phyloP scores from a whole-genome alignment of 30 jellyfish, hydroid and myxozoan species.

The Cassiopea andromeda region DNA sequence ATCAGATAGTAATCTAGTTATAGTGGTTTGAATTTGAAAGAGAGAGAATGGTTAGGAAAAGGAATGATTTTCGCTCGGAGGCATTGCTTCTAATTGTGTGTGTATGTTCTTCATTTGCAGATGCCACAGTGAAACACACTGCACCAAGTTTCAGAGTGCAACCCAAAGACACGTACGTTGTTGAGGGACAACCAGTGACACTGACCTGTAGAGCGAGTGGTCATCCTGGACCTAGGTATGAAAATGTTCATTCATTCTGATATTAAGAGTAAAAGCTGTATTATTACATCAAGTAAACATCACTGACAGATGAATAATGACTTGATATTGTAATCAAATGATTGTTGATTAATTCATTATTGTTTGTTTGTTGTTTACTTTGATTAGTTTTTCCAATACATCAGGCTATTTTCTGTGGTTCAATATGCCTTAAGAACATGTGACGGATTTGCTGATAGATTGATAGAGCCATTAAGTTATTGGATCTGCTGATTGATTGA shows the following conservation, averaged over 20 bases:
- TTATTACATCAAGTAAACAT: too few relatives aligned
- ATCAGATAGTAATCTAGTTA: neutral
- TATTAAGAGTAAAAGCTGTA: too few relatives aligned
- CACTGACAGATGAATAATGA: too few relatives aligned
- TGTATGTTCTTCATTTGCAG: constrained; percentile 23
- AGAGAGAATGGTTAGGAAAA: neutral
- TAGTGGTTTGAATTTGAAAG: neutral
- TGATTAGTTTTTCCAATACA: too few relatives aligned
- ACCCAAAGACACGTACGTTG: constrained; percentile 69
- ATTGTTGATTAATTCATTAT: too few relatives aligned
- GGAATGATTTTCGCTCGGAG: neutral
- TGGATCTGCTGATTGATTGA: neutral
- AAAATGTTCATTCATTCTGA: too few relatives aligned
- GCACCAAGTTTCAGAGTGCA: constrained; percentile 73
- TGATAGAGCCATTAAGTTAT: too few relatives aligned
- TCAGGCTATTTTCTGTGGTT: too few relatives aligned
- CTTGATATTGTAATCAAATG: too few relatives aligned
- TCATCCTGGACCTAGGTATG: constrained; percentile 75
- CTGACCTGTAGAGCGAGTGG: constrained; percentile 84
- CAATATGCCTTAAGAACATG: too few relatives aligned
- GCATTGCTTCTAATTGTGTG: constrained; percentile 1
- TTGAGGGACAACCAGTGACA: constrained; percentile 53
- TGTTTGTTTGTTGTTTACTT: too few relatives aligned
- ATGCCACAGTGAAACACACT: constrained; percentile 43
- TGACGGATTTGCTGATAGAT: too few relatives aligned